Base-by-base conservation (phyloP, 2,797 vertebrate species). In the Oryzias dopingdopingensis region DNA sequence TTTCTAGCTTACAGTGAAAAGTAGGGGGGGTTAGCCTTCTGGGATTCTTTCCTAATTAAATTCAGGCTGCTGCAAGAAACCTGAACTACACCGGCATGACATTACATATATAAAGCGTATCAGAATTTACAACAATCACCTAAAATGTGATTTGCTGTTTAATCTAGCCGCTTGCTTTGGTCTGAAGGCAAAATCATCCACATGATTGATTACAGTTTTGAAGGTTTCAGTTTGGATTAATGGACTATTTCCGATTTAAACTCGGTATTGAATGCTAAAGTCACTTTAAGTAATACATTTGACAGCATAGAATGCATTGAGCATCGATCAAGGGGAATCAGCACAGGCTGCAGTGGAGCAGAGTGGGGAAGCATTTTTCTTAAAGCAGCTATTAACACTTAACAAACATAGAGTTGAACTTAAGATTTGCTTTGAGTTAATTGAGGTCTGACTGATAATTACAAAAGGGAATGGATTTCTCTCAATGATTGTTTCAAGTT, bases 371-470 rank as follows among this genome's bases (percentile, higher is more conserved):
- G 71, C 59, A 52, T 66, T 75, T 74, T 56, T 63, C 60, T 75
- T 74, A 23, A 67, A 73, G 70, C 57, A 46, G 63, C 55, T 79
- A 66, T 77, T 76, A 81, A 72, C 64, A 67, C 63, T 62, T 74
- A 55, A 73, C 57, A 80, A 80, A 79, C 66, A 77, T 60, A 77
- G 67, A 72, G 62, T 52, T 75, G 69, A 80, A 62, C 48, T 54
- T 43, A 20, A 50, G 67, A 62, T 79, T 82, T 76, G 42, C 56
- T 62, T 49, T 53, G 62, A 81, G 76, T 81, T 86, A 88, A 87
- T 87, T 85, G 79, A 84, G 76, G 85, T 86, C 75, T 67, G 58
- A n/a, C 41, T 59, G 70, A 54, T 81, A 81, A 83, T 81, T 86
- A 76, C 73, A 82, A 51, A 20, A 49, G 62, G 48, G 72, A 83